Base-by-base conservation (phyloP, 2,113 vertebrate genomes). In the Pteronura brasiliensis region DNA sequence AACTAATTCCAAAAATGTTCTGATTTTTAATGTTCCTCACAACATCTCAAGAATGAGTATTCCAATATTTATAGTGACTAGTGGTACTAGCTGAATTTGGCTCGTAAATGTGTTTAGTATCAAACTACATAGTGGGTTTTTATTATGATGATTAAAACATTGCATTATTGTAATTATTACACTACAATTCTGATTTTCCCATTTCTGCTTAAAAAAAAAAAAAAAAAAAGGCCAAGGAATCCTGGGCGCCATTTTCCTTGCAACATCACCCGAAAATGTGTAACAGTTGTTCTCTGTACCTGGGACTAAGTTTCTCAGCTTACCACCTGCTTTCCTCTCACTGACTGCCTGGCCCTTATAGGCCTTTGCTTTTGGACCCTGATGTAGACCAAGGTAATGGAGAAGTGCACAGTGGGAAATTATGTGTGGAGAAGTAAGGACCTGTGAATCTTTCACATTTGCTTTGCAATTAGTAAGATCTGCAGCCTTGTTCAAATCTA, bases 301-400 rank as follows among this genome's bases (percentile, higher is more conserved):
- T 4, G 15, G 29, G 5, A 7, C 0, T 10, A 20, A 34, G 12
- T 10, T 17, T 27, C 47, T 55, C 21, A 49, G 34, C 15, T 57
- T 6, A 36, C 20, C 20, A 25, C 18, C 15, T 21, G 34, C 57
- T 74, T 72, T 49, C 3, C 20, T 77, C 44, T 47, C 34, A 21
- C 14, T 23, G 25, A 39, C 7, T 34, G 9, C 0, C 23, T 17
- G 27, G 65, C 14, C 31, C 29, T 39, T 21, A 29, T 13, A 52
- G 34, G 31, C 17, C 0, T 17, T n/a, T 6, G 55, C 18, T 27
- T 21, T 42, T 29, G 71, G 82, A 95, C 5, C 7, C 11, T 3
- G 0, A 2, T 27, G 1, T 5, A 65, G 27, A 76, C 20, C 39
- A 52, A 4, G 2, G 7, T 47, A 4, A 42, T 2, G 3, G 44